Evolutionary conservation across 2,113 vertebrate species (phyloP), one percentile per base, ranked within the genome.

Genomic region (Campylomormyrus tamandua): DNA sequence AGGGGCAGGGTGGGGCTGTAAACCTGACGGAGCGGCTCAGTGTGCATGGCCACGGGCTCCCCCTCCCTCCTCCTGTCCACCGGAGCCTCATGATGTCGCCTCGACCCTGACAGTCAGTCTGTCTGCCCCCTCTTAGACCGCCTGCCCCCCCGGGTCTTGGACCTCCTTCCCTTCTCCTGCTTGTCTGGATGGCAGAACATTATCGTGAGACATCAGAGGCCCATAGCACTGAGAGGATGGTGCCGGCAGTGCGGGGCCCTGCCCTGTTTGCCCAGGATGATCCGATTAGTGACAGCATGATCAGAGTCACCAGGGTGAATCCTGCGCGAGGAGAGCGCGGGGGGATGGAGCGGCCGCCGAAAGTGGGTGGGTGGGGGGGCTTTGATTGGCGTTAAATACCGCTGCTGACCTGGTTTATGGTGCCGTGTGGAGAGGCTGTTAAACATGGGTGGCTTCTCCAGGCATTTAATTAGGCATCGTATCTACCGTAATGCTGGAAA

Each of bases 261-360:
- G 91, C 92, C 91, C 90, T 92, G 92, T 92, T 86, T 90, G 90
- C 15, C 17, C 92, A 90, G 89, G 92, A 93, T 93, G 93, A 94
- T 94, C 91, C 91, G 91, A 94, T 94, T 92, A 95, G 89, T 91
- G 90, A 90, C 39, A 31, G 31, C 87, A 39, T 94, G 91, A 94
- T 93, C 92, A 15, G 11, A 46, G 89, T 7, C 0, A 91, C 91
- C 90, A 84, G 90, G 89, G 46, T 87, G 83, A 56, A 62, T 53
- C 84, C 66, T 83, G 46, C 92, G 70, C 90, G 49, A 89, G 90
- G 35, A 56, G 17, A 56, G 31, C 90, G 21, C 58, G 27, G 0
- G 88, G 45, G 45, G 58, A 48, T 3, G 19, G 21, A 39, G 24
- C 7, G 9, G 3, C 2, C 0, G 27, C 9, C 1, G 31, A 52